These are phyloP conservation scores for Leptinotarsa undecemlineata DNA, from an alignment of 1,140 invertebrate genomes.

Conservation along the genomic window DNA sequence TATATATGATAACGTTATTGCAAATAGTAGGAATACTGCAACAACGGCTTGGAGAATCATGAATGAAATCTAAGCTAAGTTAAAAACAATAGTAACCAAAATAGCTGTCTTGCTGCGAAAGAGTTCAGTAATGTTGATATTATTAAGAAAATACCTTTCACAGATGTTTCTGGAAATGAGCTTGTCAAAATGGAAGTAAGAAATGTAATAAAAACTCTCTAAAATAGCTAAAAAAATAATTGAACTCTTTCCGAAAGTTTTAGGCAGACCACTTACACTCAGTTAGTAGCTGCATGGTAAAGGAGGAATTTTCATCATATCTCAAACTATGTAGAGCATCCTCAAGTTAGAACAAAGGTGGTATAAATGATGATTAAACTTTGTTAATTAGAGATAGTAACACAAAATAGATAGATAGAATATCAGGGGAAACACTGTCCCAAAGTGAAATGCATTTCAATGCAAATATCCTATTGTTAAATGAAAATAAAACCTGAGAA, in stretches of 20 bases:
- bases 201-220: constrained; percentile 2
- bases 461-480: too few relatives aligned
- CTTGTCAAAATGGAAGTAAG: neutral
- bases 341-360: neutral
- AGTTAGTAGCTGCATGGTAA: neutral
- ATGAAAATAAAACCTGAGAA: too few relatives aligned
- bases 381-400: too few relatives aligned
- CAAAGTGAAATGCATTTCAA: too few relatives aligned
- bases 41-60: too few relatives aligned
- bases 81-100: too few relatives aligned
- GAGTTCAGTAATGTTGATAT: neutral
- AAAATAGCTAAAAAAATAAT: constrained; percentile 12
- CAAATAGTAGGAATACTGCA: too few relatives aligned
- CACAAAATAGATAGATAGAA: too few relatives aligned
- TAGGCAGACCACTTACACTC: constrained; percentile 1
- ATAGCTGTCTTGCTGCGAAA: too few relatives aligned
- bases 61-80: too few relatives aligned
- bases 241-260: neutral
- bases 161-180: neutral
- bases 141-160: neutral
- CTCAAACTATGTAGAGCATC: constrained; percentile 14
- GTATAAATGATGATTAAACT: neutral
- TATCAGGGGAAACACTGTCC: too few relatives aligned
- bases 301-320: neutral
- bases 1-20: too few relatives aligned